Percentiles rank a stretch among this genome's conserved stretches.
Evolutionary conservation across 2,888 invertebrate genomes (phyloP).

Genomic region (Eupithecia vulgata): DNA sequence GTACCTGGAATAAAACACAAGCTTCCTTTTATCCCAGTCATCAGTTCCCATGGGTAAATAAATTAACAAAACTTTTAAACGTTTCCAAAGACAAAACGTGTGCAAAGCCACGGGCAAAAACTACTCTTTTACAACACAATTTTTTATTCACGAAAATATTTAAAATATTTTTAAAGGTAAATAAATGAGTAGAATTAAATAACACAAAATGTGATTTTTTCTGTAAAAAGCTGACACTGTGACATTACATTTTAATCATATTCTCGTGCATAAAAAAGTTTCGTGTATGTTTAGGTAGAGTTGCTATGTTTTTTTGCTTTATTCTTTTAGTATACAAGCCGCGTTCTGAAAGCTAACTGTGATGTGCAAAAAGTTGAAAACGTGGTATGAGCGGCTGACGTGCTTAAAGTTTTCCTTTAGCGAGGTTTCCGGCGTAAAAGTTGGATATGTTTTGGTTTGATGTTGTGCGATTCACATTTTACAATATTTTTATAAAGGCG

Average conservation of each 20-base stretch:
- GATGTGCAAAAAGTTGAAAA: constrained; percentile 6
- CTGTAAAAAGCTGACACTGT: background rate
- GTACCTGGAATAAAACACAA: background rate
- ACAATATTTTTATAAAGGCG: background rate
- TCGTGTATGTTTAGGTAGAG: background rate
- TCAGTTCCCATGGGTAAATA: too few relatives aligned
- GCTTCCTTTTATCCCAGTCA: too few relatives aligned
- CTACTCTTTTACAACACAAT: too few relatives aligned
- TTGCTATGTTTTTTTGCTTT: background rate
- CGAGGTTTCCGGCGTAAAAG: constrained; percentile 7
- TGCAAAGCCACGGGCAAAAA: too few relatives aligned
- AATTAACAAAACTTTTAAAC: too few relatives aligned
- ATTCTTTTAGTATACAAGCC: background rate
- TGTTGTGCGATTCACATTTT: background rate
- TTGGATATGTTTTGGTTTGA: background rate
- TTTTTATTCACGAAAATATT: too few relatives aligned
- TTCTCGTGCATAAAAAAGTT: background rate
- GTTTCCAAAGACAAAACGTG: background rate
- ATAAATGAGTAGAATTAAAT: too few relatives aligned
- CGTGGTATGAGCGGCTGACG: background rate
- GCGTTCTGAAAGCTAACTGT: background rate
- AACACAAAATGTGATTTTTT: too few relatives aligned
- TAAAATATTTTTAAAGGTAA: too few relatives aligned
- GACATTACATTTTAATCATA: background rate
- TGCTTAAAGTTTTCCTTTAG: background rate